A percentile compares a stretch with the other conserved stretches of the same genome.
phyloP scores from a whole-genome alignment of 2,113 vertebrate genomes.

The mouse (Mus musculus) region DNA sequence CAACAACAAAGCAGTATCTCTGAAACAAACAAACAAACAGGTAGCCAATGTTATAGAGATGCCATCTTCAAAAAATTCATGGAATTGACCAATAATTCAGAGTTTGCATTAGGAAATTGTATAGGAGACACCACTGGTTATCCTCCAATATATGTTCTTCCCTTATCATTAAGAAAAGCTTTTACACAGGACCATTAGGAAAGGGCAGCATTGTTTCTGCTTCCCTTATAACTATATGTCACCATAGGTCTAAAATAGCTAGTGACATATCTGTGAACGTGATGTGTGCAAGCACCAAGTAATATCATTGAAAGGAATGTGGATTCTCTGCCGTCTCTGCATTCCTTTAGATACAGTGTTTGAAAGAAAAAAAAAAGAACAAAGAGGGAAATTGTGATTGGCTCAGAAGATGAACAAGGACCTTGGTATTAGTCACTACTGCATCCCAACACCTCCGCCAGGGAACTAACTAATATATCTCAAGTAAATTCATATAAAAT shows the following conservation, averaged over 20 bases:
- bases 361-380: neutral
- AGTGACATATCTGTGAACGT: neutral
- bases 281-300: neutral
- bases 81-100: neutral
- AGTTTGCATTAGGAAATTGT: neutral
- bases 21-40: neutral
- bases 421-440: neutral
- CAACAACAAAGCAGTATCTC: neutral
- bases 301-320: neutral
- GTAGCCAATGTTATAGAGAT: neutral
- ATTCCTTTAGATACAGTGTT: neutral
- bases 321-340: neutral
- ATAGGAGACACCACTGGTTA: neutral
- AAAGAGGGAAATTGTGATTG: neutral
- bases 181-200: neutral
- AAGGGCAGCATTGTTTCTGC: neutral
- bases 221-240: neutral
- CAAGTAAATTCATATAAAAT: slow-evolving; percentile 56
- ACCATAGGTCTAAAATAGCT: neutral
- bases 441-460: neutral
- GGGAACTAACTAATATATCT: slow-evolving; percentile 27
- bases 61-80: neutral
- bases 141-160: neutral
- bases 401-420: slow-evolving; percentile 17
- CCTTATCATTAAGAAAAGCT: neutral